A percentile compares a stretch with the other conserved stretches of the same genome.
Evolutionary conservation across 2,888 invertebrate genomes (phyloP).

Genomic region (Tipula helvola): DNA sequence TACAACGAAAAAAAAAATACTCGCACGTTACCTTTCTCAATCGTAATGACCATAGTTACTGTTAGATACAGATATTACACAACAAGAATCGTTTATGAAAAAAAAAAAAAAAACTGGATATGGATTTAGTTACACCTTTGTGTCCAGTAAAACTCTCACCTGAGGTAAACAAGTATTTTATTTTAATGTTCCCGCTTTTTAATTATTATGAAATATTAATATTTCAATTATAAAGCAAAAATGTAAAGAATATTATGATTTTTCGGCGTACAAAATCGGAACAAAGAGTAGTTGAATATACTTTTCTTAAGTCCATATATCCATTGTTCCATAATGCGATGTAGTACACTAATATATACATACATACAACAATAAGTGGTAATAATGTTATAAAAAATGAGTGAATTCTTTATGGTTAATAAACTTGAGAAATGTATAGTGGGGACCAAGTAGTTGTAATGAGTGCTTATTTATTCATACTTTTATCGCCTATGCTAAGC

Average conservation of each 20-base stretch:
- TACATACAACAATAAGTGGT: neutral
- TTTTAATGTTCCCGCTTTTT: neutral
- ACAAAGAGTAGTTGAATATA: neutral
- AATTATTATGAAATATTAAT: neutral
- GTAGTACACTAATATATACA: neutral
- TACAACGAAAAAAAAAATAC: neutral
- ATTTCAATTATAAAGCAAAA: neutral
- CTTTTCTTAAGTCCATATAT: neutral
- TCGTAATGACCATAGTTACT: no score
- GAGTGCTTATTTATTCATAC: neutral
- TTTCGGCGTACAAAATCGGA: no score
- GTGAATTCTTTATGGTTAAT: neutral
- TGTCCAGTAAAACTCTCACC: neutral
- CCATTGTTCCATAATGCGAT: neutral
- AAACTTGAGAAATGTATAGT: neutral
- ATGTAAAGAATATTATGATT: no score
- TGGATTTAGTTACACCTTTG: neutral
- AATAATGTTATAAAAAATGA: neutral
- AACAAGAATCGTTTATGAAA: neutral
- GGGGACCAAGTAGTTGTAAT: neutral
- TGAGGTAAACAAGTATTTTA: neutral
- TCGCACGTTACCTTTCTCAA: neutral
- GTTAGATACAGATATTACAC: neutral
- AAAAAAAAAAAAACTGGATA: neutral
- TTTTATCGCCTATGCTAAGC: neutral